Evolutionary conservation across 2,888 invertebrate species (phyloP).

Genomic region (Ernsta delagoae): DNA sequence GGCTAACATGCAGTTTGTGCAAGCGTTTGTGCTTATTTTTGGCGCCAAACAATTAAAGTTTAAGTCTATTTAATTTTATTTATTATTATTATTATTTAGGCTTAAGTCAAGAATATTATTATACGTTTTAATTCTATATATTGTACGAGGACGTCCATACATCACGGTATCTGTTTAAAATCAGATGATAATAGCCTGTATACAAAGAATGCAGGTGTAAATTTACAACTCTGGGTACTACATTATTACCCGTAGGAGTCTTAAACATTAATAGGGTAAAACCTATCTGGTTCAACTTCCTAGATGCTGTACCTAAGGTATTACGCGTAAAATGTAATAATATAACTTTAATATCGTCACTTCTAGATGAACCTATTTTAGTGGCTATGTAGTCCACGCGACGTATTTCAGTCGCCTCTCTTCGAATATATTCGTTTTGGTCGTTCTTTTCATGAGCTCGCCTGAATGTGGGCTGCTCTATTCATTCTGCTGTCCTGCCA

Average conservation of each 20-base stretch:
- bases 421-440: conserved; percentile 75
- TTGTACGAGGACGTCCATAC: no score
- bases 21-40: conserved; percentile 23
- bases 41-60: background rate
- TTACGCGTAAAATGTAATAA: background rate
- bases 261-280: no score
- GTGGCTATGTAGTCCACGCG: conserved; percentile 47
- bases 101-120: no score
- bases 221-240: no score
- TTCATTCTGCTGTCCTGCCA: conserved; percentile 69
- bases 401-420: conserved; percentile 77
- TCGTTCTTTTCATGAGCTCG: conserved; percentile 77
- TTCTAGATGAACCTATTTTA: conserved; percentile 46
- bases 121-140: no score
- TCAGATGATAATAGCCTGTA: no score
- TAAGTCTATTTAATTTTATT: no score
- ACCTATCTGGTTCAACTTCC: no score
- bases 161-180: no score
- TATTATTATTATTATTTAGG: no score
- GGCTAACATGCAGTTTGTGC: conserved; percentile 19
- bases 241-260: no score
- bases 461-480: conserved; percentile 76
- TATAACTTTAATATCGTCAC: conserved; percentile 25
- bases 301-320: background rate
- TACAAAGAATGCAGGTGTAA: no score